Evolutionary conservation across 2,113 vertebrate genomes (phyloP).

Genomic region (Bambusicola thoracicus): DNA sequence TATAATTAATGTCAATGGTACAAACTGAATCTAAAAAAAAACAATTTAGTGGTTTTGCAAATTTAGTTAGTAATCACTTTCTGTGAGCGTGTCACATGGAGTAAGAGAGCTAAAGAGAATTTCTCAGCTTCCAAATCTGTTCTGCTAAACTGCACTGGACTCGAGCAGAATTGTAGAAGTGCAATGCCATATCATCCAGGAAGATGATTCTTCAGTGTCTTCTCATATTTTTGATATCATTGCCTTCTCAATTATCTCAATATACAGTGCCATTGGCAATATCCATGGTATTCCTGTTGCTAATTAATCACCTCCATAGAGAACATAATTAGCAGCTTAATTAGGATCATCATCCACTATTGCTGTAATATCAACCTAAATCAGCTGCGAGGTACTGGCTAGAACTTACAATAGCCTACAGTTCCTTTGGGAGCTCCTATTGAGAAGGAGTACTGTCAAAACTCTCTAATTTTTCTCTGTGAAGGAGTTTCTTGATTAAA

Average conservation of each 20-base stretch:
- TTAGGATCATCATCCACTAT: conserved; percentile 81
- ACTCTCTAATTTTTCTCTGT: conserved; percentile 71
- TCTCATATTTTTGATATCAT: conserved; percentile 40
- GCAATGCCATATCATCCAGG: neutral
- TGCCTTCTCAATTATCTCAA: conserved; percentile 57
- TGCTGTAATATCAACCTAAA: conserved; percentile 38
- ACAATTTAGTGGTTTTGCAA: neutral
- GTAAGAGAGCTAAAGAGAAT: neutral
- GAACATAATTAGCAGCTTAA: conserved; percentile 85
- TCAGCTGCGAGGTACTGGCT: conserved; percentile 58
- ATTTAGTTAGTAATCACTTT: neutral
- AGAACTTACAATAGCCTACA: conserved; percentile 41
- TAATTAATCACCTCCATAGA: conserved; percentile 82
- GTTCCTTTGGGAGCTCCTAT: conserved; percentile 50
- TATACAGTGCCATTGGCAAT: conserved; percentile 58
- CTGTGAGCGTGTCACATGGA: neutral
- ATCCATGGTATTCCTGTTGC: conserved; percentile 62
- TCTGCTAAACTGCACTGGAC: neutral
- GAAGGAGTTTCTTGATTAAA: conserved; percentile 73
- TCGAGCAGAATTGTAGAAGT: neutral
- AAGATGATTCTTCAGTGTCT: neutral
- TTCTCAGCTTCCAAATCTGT: neutral
- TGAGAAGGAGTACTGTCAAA: conserved; percentile 69
- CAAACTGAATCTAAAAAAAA: neutral
- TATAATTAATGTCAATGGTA: neutral